Conservation (phyloP, 2,797 vertebrate species). For the Remorina albescens region DNA sequence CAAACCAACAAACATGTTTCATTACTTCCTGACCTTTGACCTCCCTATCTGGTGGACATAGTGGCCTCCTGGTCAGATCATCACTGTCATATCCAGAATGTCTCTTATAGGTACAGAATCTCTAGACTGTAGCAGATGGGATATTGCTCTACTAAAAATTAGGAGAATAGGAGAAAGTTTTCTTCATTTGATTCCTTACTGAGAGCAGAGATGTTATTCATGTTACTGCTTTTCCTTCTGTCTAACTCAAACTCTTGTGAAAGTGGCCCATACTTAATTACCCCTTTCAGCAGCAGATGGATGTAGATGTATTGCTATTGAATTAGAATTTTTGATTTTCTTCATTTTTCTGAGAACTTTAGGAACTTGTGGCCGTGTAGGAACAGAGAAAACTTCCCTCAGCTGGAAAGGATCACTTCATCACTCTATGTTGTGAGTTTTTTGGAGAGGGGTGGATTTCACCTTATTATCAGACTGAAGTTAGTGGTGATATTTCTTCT, state of each 20-base stretch:
- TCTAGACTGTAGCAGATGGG: not conserved
- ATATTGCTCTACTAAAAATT: not conserved
- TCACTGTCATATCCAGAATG: not conserved
- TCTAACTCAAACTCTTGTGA: not conserved
- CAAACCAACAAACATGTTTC: not conserved
- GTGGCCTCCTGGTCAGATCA: not conserved
- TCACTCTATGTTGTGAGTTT: not conserved
- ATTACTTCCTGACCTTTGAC: slow-evolving; percentile 42
- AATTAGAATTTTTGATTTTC: too few relatives aligned
- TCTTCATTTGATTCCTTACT: too few relatives aligned
- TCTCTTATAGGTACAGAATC: not conserved
- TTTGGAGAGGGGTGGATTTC: not conserved
- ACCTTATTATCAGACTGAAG: too few relatives aligned
- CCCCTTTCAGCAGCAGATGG: not conserved
- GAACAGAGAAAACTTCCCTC: not conserved
- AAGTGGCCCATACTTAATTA: not conserved
- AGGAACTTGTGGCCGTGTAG: not conserved
- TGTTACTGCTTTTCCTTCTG: not conserved
- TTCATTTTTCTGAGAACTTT: too few relatives aligned
- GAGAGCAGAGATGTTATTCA: not conserved
- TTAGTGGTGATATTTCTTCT: not conserved
- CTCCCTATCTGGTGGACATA: not conserved
- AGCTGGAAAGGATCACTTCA: not conserved
- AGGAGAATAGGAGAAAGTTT: too few relatives aligned
- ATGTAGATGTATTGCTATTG: not conserved